Evolutionary conservation across 2,888 invertebrate genomes (phyloP), one percentile per base, ranked within the genome.

Genomic region (Tenthredo livida): DNA sequence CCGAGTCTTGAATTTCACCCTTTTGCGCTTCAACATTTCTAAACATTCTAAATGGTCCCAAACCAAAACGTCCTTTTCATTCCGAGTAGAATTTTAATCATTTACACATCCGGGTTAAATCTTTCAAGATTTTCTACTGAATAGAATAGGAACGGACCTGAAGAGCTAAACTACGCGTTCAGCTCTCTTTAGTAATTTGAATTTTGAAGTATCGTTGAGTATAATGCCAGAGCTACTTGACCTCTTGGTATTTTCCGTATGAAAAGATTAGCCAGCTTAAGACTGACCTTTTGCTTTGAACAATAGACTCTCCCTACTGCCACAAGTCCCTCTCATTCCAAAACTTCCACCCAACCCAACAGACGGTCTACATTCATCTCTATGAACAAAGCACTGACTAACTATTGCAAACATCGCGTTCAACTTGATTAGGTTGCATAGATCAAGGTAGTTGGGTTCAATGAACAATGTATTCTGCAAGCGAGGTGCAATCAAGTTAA

Each of bases 201-300:
- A 61, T 61, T 25, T 61, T 61, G 25, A 25, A 61, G 61, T 43
- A 73, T 73, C 77, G 50, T 77, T 54, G 29, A 21, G 72, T 73
- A 43, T 73, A 43, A 73, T 43, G 43, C 21, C 40, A 2, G 17
- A 50, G 40, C 21, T 80, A 80, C 80, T 80, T 80, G 80, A 61
- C 80, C 58, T 40, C 58, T 12, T 80, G 37, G 80, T 50, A 80
- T 80, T 80, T 80, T 61, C 17, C 40, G 33, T 80, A 61, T 80
- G 80, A 80, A 80, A 80, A 80, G 80, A 80, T 80, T 61, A 80
- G 80, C 80, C 80, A 61, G 47, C 61, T 61, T 25, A 61, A 80
- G 80, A 80, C 80, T 61, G 80, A 80, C 80, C 61, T 80, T 61
- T 80, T 21, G 21, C 29, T 37, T 40, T 21, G 61, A 80, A 80